phyloP scores from a whole-genome alignment of 2,797 vertebrate species.

The Amblyraja radiata region DNA sequence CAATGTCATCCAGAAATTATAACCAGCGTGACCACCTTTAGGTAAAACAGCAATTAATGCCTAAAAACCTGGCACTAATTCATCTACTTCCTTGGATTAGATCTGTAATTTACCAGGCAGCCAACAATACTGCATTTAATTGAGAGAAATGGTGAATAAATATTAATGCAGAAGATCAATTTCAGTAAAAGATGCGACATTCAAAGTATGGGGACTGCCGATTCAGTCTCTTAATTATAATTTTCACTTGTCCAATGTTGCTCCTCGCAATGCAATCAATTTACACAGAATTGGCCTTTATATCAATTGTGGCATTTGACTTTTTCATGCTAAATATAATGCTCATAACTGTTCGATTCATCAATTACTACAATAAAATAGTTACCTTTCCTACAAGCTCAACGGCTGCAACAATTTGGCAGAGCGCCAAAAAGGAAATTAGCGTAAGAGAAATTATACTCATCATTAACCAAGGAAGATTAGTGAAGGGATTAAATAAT shows the following conservation, averaged over 20 bases:
- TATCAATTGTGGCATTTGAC: background rate
- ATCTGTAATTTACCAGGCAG: background rate
- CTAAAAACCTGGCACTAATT: no score
- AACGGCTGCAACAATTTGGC: constrained; percentile 44
- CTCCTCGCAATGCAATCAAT: background rate
- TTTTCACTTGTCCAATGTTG: background rate
- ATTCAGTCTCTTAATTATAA: background rate
- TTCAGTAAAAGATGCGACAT: background rate
- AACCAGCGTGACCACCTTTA: no score
- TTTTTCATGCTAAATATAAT: background rate
- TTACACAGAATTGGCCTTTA: background rate
- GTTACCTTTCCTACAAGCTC: background rate
- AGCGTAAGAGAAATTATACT: constrained; percentile 43
- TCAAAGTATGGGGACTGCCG: background rate
- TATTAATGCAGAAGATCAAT: background rate
- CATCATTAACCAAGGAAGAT: constrained; percentile 43
- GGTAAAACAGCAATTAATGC: no score
- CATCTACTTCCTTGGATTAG: no score
- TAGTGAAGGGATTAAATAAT: constrained; percentile 48
- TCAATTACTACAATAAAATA: constrained; percentile 48
- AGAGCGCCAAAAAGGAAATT: constrained; percentile 49
- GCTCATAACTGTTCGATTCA: constrained; percentile 48
- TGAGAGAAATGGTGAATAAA: background rate
- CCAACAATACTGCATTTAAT: background rate
- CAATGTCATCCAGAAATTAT: no score